Evolutionary conservation across 2,888 invertebrate species (phyloP).

Genomic region (Anthrax anthrax): DNA sequence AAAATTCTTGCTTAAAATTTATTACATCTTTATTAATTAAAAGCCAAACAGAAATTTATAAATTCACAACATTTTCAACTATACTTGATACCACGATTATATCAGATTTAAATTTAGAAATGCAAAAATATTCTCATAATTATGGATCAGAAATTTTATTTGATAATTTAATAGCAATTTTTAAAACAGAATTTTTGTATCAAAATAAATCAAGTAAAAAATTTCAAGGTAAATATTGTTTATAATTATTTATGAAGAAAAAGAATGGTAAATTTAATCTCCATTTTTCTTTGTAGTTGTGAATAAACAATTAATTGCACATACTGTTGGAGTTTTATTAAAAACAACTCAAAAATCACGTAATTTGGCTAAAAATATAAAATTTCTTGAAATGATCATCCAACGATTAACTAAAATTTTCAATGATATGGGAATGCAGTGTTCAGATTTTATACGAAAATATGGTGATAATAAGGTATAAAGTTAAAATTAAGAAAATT

Average conservation of each 20-base stretch:
- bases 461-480: conserved; percentile 22
- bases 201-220: not conserved
- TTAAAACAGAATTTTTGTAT: not conserved
- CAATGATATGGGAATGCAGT: conserved; percentile 19
- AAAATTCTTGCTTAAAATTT: conserved; percentile 5
- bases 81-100: conserved; percentile 6
- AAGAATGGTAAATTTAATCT: too few species aligned
- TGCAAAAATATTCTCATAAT: not conserved
- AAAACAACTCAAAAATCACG: conserved; percentile 21
- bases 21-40: conserved; percentile 7
- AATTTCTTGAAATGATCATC: conserved; percentile 20
- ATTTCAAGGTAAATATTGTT: not conserved
- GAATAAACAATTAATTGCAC: too few species aligned
- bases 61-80: conserved; percentile 4
- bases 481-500: not conserved
- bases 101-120: not conserved
- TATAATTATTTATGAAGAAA: too few species aligned
- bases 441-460: conserved; percentile 23
- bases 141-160: conserved; percentile 4
- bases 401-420: conserved; percentile 21
- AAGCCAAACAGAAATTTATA: conserved; percentile 3
- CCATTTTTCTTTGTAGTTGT: too few species aligned
- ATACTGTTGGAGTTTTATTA: conserved; percentile 21
- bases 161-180: not conserved
- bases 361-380: conserved; percentile 16